These are phyloP conservation scores for Cololabis saira DNA, from an alignment of 2,113 vertebrate genomes.

Conservation along the genomic window DNA sequence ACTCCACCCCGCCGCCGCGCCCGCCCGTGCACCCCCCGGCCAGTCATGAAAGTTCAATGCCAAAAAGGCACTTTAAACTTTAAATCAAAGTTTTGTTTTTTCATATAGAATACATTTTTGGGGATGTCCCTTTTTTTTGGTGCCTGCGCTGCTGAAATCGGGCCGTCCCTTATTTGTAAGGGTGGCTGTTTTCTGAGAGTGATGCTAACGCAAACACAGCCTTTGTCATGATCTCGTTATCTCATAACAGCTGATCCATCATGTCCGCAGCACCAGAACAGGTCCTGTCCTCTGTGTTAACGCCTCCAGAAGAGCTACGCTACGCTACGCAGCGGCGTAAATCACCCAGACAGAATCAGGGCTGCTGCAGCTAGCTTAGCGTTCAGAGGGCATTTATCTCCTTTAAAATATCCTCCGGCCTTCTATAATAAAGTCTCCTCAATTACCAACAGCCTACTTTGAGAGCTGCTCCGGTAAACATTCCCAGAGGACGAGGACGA, in stretches of 20 bases:
- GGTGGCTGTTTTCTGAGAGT: slow-evolving; percentile 42
- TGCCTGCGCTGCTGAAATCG: no score
- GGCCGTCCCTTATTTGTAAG: no score
- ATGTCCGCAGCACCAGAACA: slow-evolving; percentile 54
- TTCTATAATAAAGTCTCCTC: slow-evolving; percentile 64
- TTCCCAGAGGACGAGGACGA: slow-evolving; percentile 10
- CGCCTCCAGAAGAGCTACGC: slow-evolving; percentile 52
- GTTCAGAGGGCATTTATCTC: slow-evolving; percentile 48
- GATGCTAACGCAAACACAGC: slow-evolving; percentile 61
- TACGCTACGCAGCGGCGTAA: slow-evolving; percentile 61
- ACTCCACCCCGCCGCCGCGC: no score
- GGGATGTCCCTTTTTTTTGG: no score
- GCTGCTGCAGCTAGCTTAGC: slow-evolving; percentile 50
- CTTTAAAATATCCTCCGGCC: slow-evolving; percentile 61
- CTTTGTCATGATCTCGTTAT: slow-evolving; percentile 61
- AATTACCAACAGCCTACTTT: slow-evolving; percentile 71
- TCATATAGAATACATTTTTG: no score
- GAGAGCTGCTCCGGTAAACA: slow-evolving; percentile 39
- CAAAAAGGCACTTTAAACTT: no score
- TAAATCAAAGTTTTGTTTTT: no score
- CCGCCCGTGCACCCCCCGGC: no score
- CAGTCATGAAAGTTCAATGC: no score
- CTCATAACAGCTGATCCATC: slow-evolving; percentile 72
- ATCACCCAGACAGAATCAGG: slow-evolving; percentile 81
- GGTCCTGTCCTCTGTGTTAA: slow-evolving; percentile 48